Base-by-base conservation (phyloP, 2,888 invertebrate genomes). In the Ctenicera cuprea region DNA sequence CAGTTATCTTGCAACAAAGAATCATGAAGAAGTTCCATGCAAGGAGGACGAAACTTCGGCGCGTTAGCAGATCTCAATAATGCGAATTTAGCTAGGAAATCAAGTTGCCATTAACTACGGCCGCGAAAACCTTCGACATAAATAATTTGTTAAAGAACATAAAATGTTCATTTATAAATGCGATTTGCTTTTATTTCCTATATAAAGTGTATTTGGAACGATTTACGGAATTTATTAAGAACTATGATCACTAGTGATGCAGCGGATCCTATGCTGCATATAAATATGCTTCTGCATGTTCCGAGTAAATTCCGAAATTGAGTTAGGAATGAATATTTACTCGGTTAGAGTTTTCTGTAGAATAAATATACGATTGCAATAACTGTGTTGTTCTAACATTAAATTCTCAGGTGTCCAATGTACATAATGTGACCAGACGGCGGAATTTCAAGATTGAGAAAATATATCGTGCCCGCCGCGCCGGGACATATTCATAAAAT, bases 361-460 rank as follows among this genome's bases (percentile, higher is more conserved):
- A 45, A 63, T 63, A 63, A 63, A 63, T 45, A 43, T 45, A 63
- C 63, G 45, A 45, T 14, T 63, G 63, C 63, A 63, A 14, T 63
- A 63, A 63, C 38, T 45, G 30, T 63, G 45, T 45, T 63, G 63
- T 45, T 67, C 57, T 57, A 67, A 67, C 67, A 54, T 30, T 67
- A 67, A 43, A 57, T 54, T 57, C 57, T 67, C 54, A 67, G 57
- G 54, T 57, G 67, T 67, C 57, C 57, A 67, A 67, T 67, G 67
- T 43, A 43, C 67, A 67, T 67, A 67, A 67, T 67, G 38, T 57
- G 67, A 67, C 57, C 67, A 67, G 57, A 67, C 67, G 57, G 68
- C 22, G 33, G 26, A 61, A 45, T 69, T 61, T 69, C 37, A 69
- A 48, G 68, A 69, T 61, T 61, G 62, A 62, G 45, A 65, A 38